Percentiles rank a stretch among this genome's conserved stretches.
phyloP scores from a whole-genome alignment of 2,797 vertebrate species.

The Siniperca scherzeri region DNA sequence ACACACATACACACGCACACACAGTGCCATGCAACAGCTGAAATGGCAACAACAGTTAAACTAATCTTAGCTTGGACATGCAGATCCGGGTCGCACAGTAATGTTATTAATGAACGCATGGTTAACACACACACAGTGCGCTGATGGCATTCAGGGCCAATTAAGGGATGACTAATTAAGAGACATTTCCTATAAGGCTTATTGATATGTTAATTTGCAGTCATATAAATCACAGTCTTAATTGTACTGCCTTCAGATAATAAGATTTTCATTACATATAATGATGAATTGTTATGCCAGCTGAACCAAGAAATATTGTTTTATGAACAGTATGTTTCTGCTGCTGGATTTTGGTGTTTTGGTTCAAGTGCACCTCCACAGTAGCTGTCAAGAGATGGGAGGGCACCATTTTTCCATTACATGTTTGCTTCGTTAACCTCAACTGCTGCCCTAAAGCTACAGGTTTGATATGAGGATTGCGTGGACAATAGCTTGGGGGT shows the following conservation, averaged over 20 bases:
- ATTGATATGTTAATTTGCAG: slow-evolving; percentile 80
- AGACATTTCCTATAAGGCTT: slow-evolving; percentile 82
- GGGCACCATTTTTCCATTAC: background rate
- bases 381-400: background rate
- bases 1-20: slow-evolving; percentile 22
- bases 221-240: slow-evolving; percentile 76
- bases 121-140: slow-evolving; percentile 62
- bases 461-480: slow-evolving; percentile 12
- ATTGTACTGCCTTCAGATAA: slow-evolving; percentile 65
- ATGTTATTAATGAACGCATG: slow-evolving; percentile 69
- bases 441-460: background rate
- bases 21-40: slow-evolving; percentile 26
- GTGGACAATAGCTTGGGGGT: background rate
- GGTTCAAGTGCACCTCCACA: background rate
- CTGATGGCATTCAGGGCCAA: slow-evolving; percentile 79
- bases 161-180: slow-evolving; percentile 83
- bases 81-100: slow-evolving; percentile 43
- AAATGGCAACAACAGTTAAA: slow-evolving; percentile 52
- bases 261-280: slow-evolving; percentile 59
- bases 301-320: slow-evolving; percentile 11
- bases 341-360: background rate
- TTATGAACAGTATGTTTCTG: slow-evolving; percentile 3
- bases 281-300: slow-evolving; percentile 56
- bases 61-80: slow-evolving; percentile 56
- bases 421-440: background rate